Evolutionary conservation across 2,113 vertebrate genomes (phyloP).

Genomic region (Muntiacus reevesi): DNA sequence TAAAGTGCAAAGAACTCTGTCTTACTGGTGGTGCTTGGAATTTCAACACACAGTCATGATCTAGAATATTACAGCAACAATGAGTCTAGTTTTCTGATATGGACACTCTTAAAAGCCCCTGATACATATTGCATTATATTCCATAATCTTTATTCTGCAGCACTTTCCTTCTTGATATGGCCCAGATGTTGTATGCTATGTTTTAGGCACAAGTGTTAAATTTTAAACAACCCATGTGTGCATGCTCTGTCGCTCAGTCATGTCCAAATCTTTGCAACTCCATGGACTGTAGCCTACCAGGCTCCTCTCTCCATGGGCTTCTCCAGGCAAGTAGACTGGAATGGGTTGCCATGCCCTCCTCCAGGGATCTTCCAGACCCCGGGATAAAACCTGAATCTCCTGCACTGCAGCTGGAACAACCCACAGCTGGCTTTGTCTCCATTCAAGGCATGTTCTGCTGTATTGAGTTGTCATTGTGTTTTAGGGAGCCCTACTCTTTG

Average conservation of each 20-base stretch:
- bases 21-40: not conserved
- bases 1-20: not conserved
- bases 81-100: not conserved
- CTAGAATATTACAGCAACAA: not conserved
- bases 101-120: not conserved
- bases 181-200: not conserved
- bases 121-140: not conserved
- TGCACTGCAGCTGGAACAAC: not conserved
- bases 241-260: fast-evolving
- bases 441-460: not conserved
- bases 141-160: not conserved
- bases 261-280: not conserved
- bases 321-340: not conserved
- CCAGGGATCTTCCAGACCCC: not conserved
- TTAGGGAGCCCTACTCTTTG: not conserved
- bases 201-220: not conserved
- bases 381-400: not conserved
- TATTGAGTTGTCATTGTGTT: not conserved
- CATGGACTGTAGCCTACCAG: not conserved
- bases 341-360: not conserved
- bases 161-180: not conserved
- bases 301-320: not conserved
- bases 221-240: not conserved
- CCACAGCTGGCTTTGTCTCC: not conserved
- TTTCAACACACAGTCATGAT: not conserved